These are phyloP conservation scores for Nothobranchius furzeri DNA, from an alignment of 2,113 vertebrate genomes.

Conservation along the genomic window DNA sequence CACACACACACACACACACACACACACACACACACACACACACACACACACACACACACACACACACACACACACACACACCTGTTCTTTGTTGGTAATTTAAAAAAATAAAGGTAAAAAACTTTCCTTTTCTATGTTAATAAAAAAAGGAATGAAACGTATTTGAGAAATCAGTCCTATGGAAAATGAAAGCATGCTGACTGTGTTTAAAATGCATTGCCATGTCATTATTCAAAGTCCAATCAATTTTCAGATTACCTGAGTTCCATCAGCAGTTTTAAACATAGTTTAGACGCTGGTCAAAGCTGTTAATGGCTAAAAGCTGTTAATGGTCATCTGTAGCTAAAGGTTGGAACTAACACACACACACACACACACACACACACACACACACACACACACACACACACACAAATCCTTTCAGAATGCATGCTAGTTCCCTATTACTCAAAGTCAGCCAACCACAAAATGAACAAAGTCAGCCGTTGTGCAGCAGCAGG, in stretches of 20 bases:
- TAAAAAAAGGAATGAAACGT: not conserved
- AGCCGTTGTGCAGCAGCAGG: constrained; percentile 44
- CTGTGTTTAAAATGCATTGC: not conserved
- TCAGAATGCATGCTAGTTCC: constrained; percentile 50
- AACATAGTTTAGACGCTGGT: constrained; percentile 28
- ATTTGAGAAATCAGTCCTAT: too few species aligned
- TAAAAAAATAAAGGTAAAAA: not conserved
- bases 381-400: too few species aligned
- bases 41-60: too few species aligned
- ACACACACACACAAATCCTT: constrained; percentile 8
- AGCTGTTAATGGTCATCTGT: constrained; percentile 31
- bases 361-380: too few species aligned
- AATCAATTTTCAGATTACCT: constrained; percentile 14
- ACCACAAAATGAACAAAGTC: constrained; percentile 72
- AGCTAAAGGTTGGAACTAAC: constrained; percentile 33
- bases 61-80: too few species aligned
- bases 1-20: too few species aligned
- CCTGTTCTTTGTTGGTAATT: not conserved
- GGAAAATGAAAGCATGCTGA: not conserved
- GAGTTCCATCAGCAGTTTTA: constrained; percentile 13
- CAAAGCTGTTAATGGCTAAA: constrained; percentile 39
- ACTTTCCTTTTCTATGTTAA: not conserved
- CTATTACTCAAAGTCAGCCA: constrained; percentile 68
- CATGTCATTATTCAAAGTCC: not conserved
- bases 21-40: too few species aligned